Base-by-base conservation (phyloP, 53 echinoderm and acorn worm species). In the Patiria pectinifera region DNA sequence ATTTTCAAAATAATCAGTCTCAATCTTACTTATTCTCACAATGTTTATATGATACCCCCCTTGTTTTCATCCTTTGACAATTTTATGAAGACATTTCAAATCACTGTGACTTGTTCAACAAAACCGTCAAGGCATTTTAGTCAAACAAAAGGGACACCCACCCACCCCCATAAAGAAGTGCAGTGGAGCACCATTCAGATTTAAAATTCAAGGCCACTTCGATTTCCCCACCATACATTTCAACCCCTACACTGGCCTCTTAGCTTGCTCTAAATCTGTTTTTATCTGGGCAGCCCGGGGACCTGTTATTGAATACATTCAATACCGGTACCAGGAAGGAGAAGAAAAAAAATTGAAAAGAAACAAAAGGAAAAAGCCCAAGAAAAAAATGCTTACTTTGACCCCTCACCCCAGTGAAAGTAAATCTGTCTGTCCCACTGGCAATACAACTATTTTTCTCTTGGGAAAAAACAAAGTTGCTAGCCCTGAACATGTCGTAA, bases 261-360 rank as follows among this genome's bases (percentile, higher is more conserved):
- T n/a, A 9, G 70, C 48, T 23, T 10, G 75, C 53, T 87, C 75
- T 48, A 87, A 87, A 75, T 87, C 74, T 19, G 35, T 18, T 76
- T 59, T 75, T 75, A 49, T 75, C 44, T 87, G 19, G 18, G 11
- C 43, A 6, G 69, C 87, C 78, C 24, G 61, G 87, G 87, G 76
- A 87, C 78, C 43, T 76, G 61, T 82, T 82, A 87, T 78, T 76
- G 77, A 87, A 84, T 82, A 59, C 82, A 35, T 78, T 76, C 87
- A 23, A 76, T 77, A 35, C 3, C 16, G 13, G 24, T 77, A 35
- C 75, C 76, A 8, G 19, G 60, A 58, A 14, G 26, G 15, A 59
- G 59, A 49, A 49, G 49, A 53, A 8, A 53, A 53, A 53, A 53
- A 53, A 53, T 35, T 35, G 35, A 35, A 35, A 35, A 35, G 35